Evolutionary conservation across 1,140 invertebrate genomes (phyloP), one percentile per base, ranked within the genome.

Genomic region (Drosophila pseudoobscura): DNA sequence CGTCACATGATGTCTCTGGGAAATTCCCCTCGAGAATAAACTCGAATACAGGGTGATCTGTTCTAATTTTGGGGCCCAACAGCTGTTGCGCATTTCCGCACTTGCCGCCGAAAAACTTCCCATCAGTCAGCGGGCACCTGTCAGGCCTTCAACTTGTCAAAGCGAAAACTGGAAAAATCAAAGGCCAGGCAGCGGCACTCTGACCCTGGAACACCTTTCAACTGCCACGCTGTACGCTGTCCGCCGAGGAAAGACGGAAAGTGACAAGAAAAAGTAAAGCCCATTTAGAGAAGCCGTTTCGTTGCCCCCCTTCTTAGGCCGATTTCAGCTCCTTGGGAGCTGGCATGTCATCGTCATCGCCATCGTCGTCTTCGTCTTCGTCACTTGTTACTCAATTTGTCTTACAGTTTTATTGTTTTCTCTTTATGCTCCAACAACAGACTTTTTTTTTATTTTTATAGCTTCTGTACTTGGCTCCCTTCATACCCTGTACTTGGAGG

Each of bases 351-450:
- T 39, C 35, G 35, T 39, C 13, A 26, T 45, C 47, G 6, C n/a
- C 47, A 54, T 44, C 44, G 43, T 51, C 45, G 55, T 41, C 56
- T 59, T 55, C 24, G 50, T 73, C 59, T 62, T 80, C 77, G 78
- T 68, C 80, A 85, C 82, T 85, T 87, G 80, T 85, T 85, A 85
- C 80, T 82, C 69, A 85, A 85, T 87, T 73, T 76, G 76, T 76
- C 80, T 85, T 74, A 76, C 49, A 74, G 58, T 87, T 76, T 80
- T 77, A 62, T 80, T 63, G 75, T 80, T 75, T 80, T 80, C 44
- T 63, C 52, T 87, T 87, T 75, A 74, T 51, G 49, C 66, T 55
- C 29, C 55, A 17, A 61, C 46, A 56, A 41, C 62, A 58, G 24
- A 0, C 80, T 63, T 54, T 57, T 52, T 52, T 72, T 70, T 55